Percentiles rank a stretch among this genome's conserved stretches.
These are phyloP conservation scores for Polyodon spathula DNA, from an alignment of 2,113 vertebrate genomes.

Conservation along the genomic window DNA sequence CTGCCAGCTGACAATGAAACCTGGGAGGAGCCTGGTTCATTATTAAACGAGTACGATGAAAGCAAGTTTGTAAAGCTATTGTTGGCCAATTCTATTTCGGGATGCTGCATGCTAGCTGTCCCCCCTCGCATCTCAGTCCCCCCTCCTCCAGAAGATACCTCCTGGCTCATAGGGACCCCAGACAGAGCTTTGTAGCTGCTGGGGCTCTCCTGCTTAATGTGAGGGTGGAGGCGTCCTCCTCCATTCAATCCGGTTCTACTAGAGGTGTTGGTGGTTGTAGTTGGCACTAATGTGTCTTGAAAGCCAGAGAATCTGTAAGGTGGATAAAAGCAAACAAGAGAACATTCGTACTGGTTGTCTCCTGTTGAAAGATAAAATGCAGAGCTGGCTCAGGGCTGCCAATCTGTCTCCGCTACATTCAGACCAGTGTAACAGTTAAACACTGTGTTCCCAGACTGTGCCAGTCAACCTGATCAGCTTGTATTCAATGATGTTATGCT, in stretches of 20 bases:
- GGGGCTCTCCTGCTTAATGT: slow-evolving; percentile 81
- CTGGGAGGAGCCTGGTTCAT: slow-evolving; percentile 73
- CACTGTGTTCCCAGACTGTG: slow-evolving; percentile 17
- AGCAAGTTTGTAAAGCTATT: slow-evolving; percentile 58
- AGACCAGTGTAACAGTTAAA: slow-evolving; percentile 14
- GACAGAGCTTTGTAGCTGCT: slow-evolving; percentile 61
- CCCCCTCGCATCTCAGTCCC: slow-evolving; percentile 42
- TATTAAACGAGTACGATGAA: slow-evolving; percentile 76
- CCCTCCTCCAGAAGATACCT: slow-evolving; percentile 40
- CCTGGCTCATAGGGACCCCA: slow-evolving; percentile 39
- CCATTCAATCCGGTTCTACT: slow-evolving; percentile 26
- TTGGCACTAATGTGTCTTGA: slow-evolving; percentile 49
- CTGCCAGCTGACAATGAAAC: slow-evolving; percentile 66
- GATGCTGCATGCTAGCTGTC: slow-evolving; percentile 34
- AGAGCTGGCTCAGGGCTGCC: slow-evolving; percentile 14
- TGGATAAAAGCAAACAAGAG: slow-evolving; percentile 28
- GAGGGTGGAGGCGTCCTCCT: slow-evolving; percentile 43
- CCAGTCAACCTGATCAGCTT: not conserved
- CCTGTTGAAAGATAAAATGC: slow-evolving; percentile 32
- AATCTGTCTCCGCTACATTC: slow-evolving; percentile 32
- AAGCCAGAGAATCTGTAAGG: slow-evolving; percentile 61
- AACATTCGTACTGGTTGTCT: slow-evolving; percentile 24
- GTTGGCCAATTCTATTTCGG: slow-evolving; percentile 48
- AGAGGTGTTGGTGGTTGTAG: slow-evolving; percentile 43
- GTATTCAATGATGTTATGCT: not conserved